phyloP scores from a whole-genome alignment of 2,797 vertebrate species.

The Melanotaenia boesemani region DNA sequence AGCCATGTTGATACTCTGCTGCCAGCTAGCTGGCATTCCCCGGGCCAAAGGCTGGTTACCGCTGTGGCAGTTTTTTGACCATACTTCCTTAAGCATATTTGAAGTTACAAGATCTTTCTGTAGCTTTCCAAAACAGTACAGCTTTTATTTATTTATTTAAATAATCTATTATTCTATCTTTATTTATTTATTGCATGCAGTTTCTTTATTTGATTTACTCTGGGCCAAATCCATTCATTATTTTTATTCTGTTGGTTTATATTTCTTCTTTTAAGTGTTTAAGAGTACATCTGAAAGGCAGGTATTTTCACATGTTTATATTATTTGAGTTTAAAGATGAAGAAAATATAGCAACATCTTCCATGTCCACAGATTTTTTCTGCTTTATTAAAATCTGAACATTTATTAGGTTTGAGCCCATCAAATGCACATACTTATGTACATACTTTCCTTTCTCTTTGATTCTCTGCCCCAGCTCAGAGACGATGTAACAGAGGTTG shows the following conservation, averaged over 20 bases:
- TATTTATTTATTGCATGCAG: no score
- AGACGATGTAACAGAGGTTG: background rate
- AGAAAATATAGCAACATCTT: background rate
- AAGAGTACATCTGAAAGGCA: conserved; percentile 10
- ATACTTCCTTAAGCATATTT: background rate
- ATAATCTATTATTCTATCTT: no score
- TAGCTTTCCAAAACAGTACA: no score
- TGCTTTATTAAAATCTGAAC: background rate
- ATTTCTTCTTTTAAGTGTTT: background rate
- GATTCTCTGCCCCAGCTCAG: background rate
- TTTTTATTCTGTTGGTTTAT: no score
- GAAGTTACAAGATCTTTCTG: no score
- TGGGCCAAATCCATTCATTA: no score
- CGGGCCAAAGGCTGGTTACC: conserved; percentile 23
- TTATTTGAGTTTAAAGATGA: background rate
- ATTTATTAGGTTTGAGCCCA: background rate
- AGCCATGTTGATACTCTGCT: conserved; percentile 40
- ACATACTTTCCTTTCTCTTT: background rate
- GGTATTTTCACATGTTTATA: background rate
- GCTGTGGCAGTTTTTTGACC: background rate
- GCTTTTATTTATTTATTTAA: no score
- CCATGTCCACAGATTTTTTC: background rate
- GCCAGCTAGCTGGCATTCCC: conserved; percentile 6
- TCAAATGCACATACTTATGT: background rate
- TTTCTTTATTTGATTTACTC: no score